Evolutionary conservation across 2,113 vertebrate species (phyloP).

Genomic region (Poicephalus meyeri): DNA sequence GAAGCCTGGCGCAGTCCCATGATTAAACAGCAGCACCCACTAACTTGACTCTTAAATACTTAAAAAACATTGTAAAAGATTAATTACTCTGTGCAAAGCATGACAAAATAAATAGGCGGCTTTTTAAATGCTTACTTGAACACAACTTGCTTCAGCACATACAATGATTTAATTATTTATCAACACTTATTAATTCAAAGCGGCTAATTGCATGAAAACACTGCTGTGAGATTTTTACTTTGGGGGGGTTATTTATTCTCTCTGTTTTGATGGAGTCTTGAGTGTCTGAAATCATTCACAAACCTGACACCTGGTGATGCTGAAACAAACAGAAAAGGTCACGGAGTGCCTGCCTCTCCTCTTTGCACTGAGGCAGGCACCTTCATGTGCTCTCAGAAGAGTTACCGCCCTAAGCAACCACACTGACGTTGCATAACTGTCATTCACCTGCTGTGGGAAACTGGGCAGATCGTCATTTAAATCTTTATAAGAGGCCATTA

Average conservation of each 20-base stretch:
- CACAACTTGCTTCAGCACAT: slow-evolving; percentile 31
- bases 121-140: slow-evolving; percentile 49
- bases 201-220: slow-evolving; percentile 32
- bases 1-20: background rate
- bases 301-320: slow-evolving; percentile 4
- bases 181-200: slow-evolving; percentile 51
- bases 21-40: slow-evolving; percentile 8
- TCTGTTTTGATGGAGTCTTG: background rate
- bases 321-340: background rate
- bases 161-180: slow-evolving; percentile 54
- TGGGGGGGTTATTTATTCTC: background rate
- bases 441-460: background rate
- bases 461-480: background rate
- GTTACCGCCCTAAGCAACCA: background rate
- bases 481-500: background rate
- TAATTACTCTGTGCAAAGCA: slow-evolving; percentile 38
- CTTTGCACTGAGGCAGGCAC: background rate
- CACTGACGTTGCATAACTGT: background rate
- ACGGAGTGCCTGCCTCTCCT: background rate
- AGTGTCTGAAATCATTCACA: background rate
- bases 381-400: background rate
- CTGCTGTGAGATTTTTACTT: background rate
- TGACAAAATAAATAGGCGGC: slow-evolving; percentile 40
- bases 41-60: slow-evolving; percentile 51
- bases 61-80: slow-evolving; percentile 59